Base-by-base conservation (phyloP, 53 echinoderm and acorn worm species). In the Crossaster papposus region DNA sequence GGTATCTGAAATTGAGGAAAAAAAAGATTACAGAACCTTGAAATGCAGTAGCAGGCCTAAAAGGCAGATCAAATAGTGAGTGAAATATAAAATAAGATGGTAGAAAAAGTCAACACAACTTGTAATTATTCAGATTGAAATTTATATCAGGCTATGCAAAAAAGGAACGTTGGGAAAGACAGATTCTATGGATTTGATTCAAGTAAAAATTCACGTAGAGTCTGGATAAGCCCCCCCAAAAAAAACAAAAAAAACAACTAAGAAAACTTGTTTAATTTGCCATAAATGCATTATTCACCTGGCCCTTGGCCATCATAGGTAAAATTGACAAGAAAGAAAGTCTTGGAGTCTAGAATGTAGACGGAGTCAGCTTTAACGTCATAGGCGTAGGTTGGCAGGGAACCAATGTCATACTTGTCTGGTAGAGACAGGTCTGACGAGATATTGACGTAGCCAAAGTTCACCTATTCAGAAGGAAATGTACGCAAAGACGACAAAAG, bases 371-470 rank as follows among this genome's bases (percentile, higher is more conserved):
- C 93, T 44, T 44, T 33, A 0, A 89, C 89, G 23, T 38, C 75
- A 52, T 94, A 90, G n/a, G 73, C 75, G 23, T 14, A 29, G 12
- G 64, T 38, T 3, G 81, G 71, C 54, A 94, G 73, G 22, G 71
- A 35, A 12, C 92, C 92, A 0, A 94, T 77, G 70, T 64, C 51
- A 15, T n/a, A 37, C 29, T 92, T 78, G 30, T 50, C 34, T 0
- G 96, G 96, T 20, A 91, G 68, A 24, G 7, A 17, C 37, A 94
- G 85, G 51, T 26, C 33, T 35, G 52, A 3, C 1, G 86, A 80
- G 30, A 96, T 87, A 15, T 24, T 70, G 0, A 96, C 87, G 75
- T 92, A 88, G 32, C 94, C 96, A 89, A 96, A 96, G 72, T 94
- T 79, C 30, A 64, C 93, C 96, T 96, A 52, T 30, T 24, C 24